Evolutionary conservation across 2,888 invertebrate genomes (phyloP).

Genomic region (Petrolisthes cinctipes): DNA sequence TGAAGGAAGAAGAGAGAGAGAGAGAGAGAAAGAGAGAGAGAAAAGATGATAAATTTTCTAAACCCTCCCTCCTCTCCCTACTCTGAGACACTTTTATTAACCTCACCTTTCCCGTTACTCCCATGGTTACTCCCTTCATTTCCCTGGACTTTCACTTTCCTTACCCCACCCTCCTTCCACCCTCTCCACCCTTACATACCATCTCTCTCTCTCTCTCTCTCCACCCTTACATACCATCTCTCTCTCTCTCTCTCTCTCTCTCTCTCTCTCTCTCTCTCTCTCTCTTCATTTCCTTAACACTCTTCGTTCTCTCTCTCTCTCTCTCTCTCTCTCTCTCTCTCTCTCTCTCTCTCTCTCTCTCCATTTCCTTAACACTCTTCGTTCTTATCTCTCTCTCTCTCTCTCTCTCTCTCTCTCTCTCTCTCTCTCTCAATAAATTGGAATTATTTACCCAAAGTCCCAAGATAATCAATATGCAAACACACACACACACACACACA

Average conservation of each 20-base stretch:
- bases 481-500: neutral
- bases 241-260: constrained; percentile 5
- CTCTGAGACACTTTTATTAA: neutral
- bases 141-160: neutral
- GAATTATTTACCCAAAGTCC: neutral
- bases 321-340: neutral
- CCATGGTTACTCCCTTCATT: neutral
- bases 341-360: neutral
- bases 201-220: neutral
- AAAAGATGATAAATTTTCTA: constrained; percentile 13
- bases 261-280: neutral
- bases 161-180: neutral
- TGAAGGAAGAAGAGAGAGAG: neutral
- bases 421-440: neutral
- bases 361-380: neutral
- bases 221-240: neutral
- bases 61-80: neutral
- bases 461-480: neutral
- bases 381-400: neutral
- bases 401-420: neutral
- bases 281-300: neutral
- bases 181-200: neutral
- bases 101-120: neutral
- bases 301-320: neutral
- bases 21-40: neutral